Conservation (phyloP, 2,888 invertebrate genomes). For the Opisthograptis luteolata region DNA sequence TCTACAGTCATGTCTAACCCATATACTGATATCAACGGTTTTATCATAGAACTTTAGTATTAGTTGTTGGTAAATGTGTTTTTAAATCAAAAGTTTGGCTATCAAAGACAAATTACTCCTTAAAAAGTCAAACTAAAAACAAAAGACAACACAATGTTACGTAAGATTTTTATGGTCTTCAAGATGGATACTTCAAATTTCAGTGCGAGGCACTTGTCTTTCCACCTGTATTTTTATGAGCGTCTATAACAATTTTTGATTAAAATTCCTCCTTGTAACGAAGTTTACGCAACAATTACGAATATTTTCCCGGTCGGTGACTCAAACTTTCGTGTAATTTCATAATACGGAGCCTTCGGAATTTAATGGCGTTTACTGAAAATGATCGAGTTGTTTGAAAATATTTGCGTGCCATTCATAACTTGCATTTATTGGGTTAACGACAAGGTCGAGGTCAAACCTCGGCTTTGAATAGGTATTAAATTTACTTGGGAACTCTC, state of each 20-base stretch:
- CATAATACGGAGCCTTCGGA: constrained; percentile 36
- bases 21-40: too few species aligned
- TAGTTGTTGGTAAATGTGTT: too few species aligned
- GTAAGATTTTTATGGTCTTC: too few species aligned
- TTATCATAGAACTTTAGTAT: too few species aligned
- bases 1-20: too few species aligned
- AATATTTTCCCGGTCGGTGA: constrained; percentile 38
- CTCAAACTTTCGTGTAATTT: constrained; percentile 39
- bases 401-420: constrained; percentile 34
- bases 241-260: constrained; percentile 40
- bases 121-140: too few species aligned
- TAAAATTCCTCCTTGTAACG: constrained; percentile 38
- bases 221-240: constrained; percentile 39
- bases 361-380: constrained; percentile 43
- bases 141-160: too few species aligned
- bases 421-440: constrained; percentile 11
- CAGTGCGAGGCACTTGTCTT: background rate
- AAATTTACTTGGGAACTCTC: constrained; percentile 3
- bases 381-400: constrained; percentile 40
- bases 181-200: too few species aligned
- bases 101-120: too few species aligned
- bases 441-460: constrained; percentile 13
- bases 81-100: too few species aligned
- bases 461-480: constrained; percentile 15
- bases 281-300: constrained; percentile 41